Base-by-base conservation (phyloP, 2,113 vertebrate genomes). In the Psittacus erithacus region DNA sequence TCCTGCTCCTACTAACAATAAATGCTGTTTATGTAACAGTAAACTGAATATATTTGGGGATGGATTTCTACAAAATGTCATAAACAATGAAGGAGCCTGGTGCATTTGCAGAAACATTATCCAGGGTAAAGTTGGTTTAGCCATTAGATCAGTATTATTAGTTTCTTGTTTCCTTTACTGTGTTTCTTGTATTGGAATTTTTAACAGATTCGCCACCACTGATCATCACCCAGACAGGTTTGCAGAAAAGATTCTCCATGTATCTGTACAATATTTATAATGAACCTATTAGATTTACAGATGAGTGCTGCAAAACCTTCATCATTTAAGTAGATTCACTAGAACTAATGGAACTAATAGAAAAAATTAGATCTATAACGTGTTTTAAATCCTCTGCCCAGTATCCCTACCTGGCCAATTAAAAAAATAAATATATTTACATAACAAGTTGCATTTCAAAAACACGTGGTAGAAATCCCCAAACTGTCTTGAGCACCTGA, bases 41-140 rank as follows among this genome's bases (percentile, higher is more conserved):
- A 73, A 91, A 68, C 22, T 59, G 83, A 67, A 76, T 60, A 68
- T 75, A 73, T 65, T 46, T 86, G 35, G 63, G 31, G 28, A 69
- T 63, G 49, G 50, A 68, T 86, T 95, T 81, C 67, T 68, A 53
- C 27, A 43, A 84, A 84, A 89, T 75, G 43, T 67, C 62, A 19
- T 17, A 94, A 73, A 79, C 24, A 85, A 24, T 9, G 41, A 78
- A 69, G 8, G 41, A 84, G 41, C 70, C 3, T 7, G 47, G 55
- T 70, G 25, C 82, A 79, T 91, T 88, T 93, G 77, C 29, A 82
- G 88, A 92, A 95, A 93, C 73, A 62, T 82, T 88, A 94, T 71
- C 27, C 41, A 73, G n/a, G 55, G 50, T 75, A 88, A 95, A 55
- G 49, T 83, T 4, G 2, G 44, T 31, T 92, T 43, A 92, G 65